A percentile compares a stretch with the other conserved stretches of the same genome.
These are phyloP conservation scores for Grallaria varia DNA, from an alignment of 2,113 vertebrate genomes.

Conservation along the genomic window DNA sequence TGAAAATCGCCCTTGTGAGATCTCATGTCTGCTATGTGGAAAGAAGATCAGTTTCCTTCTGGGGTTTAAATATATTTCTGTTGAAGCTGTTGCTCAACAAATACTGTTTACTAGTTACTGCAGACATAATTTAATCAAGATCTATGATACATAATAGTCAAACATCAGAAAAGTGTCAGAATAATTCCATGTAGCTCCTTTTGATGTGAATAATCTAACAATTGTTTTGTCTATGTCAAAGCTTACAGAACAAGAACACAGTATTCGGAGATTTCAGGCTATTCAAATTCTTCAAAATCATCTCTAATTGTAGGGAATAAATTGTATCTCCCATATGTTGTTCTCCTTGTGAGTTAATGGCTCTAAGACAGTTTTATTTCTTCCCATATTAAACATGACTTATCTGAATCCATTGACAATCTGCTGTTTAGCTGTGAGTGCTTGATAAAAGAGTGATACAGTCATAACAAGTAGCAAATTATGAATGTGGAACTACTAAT, in stretches of 20 bases:
- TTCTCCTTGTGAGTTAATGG: conserved; percentile 68
- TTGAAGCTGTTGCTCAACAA: neutral
- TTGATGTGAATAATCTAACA: conserved; percentile 49
- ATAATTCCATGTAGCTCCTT: conserved; percentile 10
- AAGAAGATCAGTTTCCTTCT: neutral
- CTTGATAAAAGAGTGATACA: conserved; percentile 69
- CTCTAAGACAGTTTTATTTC: conserved; percentile 66
- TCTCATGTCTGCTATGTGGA: neutral
- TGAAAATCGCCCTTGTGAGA: neutral
- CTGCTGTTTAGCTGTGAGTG: conserved; percentile 74
- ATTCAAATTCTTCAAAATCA: conserved; percentile 63
- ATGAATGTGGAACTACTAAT: conserved; percentile 77
- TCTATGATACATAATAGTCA: conserved; percentile 6
- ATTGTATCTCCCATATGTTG: conserved; percentile 65
- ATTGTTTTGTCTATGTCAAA: conserved; percentile 31
- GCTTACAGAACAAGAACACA: conserved; percentile 29
- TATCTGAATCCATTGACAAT: conserved; percentile 74
- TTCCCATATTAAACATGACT: conserved; percentile 70
- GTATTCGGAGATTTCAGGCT: conserved; percentile 57
- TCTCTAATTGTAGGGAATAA: conserved; percentile 64
- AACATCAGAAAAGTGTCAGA: conserved; percentile 3
- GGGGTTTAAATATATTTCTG: neutral
- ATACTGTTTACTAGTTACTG: neutral
- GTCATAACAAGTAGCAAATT: conserved; percentile 75
- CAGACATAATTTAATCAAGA: conserved; percentile 41